Base-by-base conservation (phyloP, 2,113 vertebrate species). In the Anoplopoma fimbria region DNA sequence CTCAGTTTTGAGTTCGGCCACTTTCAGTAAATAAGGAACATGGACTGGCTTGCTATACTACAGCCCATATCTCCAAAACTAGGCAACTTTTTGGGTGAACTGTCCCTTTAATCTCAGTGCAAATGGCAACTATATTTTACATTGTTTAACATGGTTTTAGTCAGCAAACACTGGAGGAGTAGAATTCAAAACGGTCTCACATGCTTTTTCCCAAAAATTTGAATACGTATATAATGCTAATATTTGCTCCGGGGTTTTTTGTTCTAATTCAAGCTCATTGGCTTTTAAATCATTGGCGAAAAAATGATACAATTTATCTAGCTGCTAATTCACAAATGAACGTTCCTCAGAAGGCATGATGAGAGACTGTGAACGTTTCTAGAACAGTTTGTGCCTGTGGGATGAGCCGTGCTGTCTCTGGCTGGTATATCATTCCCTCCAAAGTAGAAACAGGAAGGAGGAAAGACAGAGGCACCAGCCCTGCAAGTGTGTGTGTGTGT, bases 361-460 rank as follows among this genome's bases (percentile, higher is more conserved):
- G 55, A 69, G 40, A 64, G 65, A 25, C 23, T 23, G 55, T 53
- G 19, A 2, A 60, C 12, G 38, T 55, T 81, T 70, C 69, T 67
- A 55, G 69, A 83, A 81, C 72, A 87, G 53, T 73, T 58, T 62
- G 40, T 82, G 71, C 71, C 58, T 53, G 34, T 74, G 60, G 67
- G 62, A 83, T 47, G 64, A 79, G 33, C 33, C 13, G 1, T 27
- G 45, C 61, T 75, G 69, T 69, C 31, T 82, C 15, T 53, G 51
- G 75, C 65, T 57, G 65, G 62, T 70, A 8, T 33, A 76, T 64
- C 57, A 31, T 13, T 57, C 31, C 31, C 65, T 69, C 40, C 7
- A 63, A 63, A 82, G 4, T 79, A 47, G 71, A 67, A 79, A 51
- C 58, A 87, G 62, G 42, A 69, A 65, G 47, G 58, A 79, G 36